These are phyloP conservation scores for Etheostoma perlongum DNA, from an alignment of 2,797 vertebrate species.

Conservation along the genomic window DNA sequence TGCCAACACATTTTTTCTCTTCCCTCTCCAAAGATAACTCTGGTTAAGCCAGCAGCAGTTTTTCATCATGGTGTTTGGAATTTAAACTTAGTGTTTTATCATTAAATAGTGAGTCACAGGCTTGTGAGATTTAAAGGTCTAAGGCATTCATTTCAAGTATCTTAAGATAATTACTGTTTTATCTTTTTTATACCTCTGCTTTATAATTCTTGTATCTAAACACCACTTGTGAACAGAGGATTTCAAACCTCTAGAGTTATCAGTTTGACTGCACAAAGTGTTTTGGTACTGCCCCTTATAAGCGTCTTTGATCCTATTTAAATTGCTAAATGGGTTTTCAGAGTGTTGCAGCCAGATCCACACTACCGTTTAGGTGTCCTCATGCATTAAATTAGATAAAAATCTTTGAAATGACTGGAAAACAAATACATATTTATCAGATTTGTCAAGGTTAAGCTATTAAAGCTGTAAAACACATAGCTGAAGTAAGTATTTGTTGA, in stretches of 20 bases:
- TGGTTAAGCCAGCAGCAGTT: constrained; percentile 20
- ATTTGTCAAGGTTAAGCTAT: constrained; percentile 1
- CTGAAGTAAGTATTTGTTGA: neutral
- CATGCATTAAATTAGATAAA: constrained; percentile 35
- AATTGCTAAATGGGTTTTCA: constrained; percentile 69
- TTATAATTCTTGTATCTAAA: constrained; percentile 46
- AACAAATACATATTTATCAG: constrained; percentile 43
- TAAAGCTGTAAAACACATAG: constrained; percentile 10
- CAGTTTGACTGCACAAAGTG: constrained; percentile 71
- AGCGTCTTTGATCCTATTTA: constrained; percentile 75
- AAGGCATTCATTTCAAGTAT: constrained; percentile 59
- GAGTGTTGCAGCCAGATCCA: constrained; percentile 45
- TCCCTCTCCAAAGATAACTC: neutral
- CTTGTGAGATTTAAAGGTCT: constrained; percentile 47
- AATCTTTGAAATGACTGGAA: constrained; percentile 34
- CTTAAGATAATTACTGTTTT: constrained; percentile 62
- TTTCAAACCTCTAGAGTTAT: constrained; percentile 70
- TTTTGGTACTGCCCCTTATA: constrained; percentile 69
- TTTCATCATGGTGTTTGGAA: constrained; percentile 22
- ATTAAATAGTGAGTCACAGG: constrained; percentile 35
- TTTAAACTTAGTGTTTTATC: constrained; percentile 49
- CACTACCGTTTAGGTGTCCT: constrained; percentile 31
- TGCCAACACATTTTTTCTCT: constrained; percentile 22
- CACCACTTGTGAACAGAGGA: constrained; percentile 49
- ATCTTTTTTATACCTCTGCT: constrained; percentile 48